These are phyloP conservation scores for Sinella curviseta DNA, from an alignment of 1,140 invertebrate species.

Conservation along the genomic window DNA sequence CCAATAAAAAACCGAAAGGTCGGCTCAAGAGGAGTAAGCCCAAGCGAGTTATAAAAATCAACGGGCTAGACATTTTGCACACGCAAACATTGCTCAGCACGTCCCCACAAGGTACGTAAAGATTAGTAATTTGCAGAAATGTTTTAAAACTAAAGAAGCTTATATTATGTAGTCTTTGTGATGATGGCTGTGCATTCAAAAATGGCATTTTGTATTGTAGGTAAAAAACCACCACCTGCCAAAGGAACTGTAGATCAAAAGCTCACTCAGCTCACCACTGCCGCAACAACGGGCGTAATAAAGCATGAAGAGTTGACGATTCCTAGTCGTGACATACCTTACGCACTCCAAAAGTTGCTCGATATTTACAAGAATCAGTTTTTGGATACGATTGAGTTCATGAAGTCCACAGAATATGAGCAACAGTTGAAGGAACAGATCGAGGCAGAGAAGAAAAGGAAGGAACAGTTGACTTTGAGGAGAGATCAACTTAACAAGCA, in stretches of 20 bases:
- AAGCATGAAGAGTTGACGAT: constrained; percentile 77
- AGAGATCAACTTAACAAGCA: constrained; percentile 85
- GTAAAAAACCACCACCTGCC: constrained; percentile 73
- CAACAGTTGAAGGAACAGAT: constrained; percentile 74
- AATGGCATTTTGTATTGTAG: constrained; percentile 52
- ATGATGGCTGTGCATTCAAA: too few relatives aligned
- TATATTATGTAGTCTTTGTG: too few relatives aligned
- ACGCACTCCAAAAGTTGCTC: constrained; percentile 79
- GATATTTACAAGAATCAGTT: constrained; percentile 82
- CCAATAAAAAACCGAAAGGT: constrained; percentile 57
- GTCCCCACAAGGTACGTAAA: constrained; percentile 62
- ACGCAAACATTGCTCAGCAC: constrained; percentile 87
- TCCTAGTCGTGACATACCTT: constrained; percentile 72
- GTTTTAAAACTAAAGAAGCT: too few relatives aligned
- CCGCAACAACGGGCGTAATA: constrained; percentile 61
- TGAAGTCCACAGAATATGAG: constrained; percentile 76
- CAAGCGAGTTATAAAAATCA: constrained; percentile 71
- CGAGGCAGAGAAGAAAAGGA: constrained; percentile 69
- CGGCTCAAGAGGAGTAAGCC: constrained; percentile 59
- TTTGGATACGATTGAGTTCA: constrained; percentile 74
- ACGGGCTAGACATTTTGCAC: constrained; percentile 83
- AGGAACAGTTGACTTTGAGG: constrained; percentile 70
- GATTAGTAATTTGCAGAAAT: too few relatives aligned
- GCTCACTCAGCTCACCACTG: constrained; percentile 69
- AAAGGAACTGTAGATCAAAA: constrained; percentile 88